A percentile compares a stretch with the other conserved stretches of the same genome.
These are phyloP conservation scores for Syngnathus floridae DNA, from an alignment of 2,113 vertebrate species.

Conservation along the genomic window DNA sequence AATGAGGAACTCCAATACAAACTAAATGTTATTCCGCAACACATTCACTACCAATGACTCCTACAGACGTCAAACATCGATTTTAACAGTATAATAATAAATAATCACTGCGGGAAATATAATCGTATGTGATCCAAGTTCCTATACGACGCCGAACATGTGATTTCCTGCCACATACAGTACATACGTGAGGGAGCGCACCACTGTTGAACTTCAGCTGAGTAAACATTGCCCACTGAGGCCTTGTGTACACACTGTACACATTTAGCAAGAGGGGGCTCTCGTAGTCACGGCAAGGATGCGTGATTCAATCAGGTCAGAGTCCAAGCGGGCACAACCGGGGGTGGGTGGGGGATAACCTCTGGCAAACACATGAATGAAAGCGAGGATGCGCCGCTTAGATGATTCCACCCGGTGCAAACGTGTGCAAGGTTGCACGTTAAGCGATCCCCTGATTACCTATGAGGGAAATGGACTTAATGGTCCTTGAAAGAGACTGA, in stretches of 20 bases:
- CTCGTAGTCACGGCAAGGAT: slow-evolving; percentile 35
- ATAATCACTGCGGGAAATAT: no score
- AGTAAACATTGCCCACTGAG: slow-evolving; percentile 70
- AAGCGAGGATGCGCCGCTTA: slow-evolving; percentile 7
- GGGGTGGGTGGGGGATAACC: slow-evolving; percentile 27
- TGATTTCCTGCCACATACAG: slow-evolving; percentile 34
- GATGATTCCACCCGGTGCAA: not conserved
- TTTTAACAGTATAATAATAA: no score
- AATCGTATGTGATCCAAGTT: not conserved
- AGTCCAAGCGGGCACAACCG: slow-evolving; percentile 56
- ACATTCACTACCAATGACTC: no score
- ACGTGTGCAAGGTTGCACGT: not conserved
- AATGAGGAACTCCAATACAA: no score
- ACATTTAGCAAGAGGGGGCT: slow-evolving; percentile 43
- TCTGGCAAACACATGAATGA: not conserved
- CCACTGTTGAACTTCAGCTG: slow-evolving; percentile 71
- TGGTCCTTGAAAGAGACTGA: slow-evolving; percentile 46
- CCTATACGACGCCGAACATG: slow-evolving; percentile 2
- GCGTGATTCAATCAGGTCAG: slow-evolving; percentile 48
- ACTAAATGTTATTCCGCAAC: no score
- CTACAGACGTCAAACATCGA: no score
- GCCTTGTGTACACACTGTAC: slow-evolving; percentile 66
- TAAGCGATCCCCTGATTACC: slow-evolving; percentile 21
- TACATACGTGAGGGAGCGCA: slow-evolving; percentile 43
- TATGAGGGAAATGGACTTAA: slow-evolving; percentile 37